Conservation (phyloP, 2,888 invertebrate species). For the Pherbina coryleti region DNA sequence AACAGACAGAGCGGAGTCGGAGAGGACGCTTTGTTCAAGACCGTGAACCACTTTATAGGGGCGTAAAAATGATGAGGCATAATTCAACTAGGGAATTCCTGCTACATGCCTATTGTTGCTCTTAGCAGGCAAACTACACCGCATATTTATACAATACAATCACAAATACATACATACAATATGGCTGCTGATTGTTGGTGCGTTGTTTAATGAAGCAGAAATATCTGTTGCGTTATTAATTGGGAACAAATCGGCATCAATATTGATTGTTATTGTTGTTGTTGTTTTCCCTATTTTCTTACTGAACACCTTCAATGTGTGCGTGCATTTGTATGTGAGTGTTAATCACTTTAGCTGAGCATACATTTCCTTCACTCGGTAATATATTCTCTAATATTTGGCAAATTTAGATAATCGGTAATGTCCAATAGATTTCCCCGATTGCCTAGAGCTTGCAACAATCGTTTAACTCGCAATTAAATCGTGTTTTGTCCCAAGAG, state of each 20-base stretch:
- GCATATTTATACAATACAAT: neutral
- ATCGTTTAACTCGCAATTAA: no score
- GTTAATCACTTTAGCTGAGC: no score
- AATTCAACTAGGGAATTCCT: neutral
- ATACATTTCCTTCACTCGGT: no score
- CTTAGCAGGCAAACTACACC: neutral
- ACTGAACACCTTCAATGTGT: no score
- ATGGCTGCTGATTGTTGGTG: neutral
- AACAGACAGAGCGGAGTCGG: neutral
- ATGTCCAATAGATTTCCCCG: no score
- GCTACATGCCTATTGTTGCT: neutral
- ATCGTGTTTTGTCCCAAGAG: no score
- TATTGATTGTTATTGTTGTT: conserved; percentile 7
- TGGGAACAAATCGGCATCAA: conserved; percentile 17
- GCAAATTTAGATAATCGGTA: no score
- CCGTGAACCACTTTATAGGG: conserved; percentile 4
- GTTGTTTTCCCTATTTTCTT: neutral
- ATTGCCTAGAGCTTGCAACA: no score
- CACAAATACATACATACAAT: neutral
- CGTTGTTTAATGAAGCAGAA: no score
- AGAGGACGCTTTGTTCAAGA: neutral
- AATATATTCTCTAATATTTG: no score
- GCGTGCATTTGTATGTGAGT: no score
- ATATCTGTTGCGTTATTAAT: conserved; percentile 6
- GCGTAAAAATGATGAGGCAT: neutral